phyloP scores from a whole-genome alignment of 2,888 invertebrate genomes.

The Imbricaverruca yamaguchii region DNA sequence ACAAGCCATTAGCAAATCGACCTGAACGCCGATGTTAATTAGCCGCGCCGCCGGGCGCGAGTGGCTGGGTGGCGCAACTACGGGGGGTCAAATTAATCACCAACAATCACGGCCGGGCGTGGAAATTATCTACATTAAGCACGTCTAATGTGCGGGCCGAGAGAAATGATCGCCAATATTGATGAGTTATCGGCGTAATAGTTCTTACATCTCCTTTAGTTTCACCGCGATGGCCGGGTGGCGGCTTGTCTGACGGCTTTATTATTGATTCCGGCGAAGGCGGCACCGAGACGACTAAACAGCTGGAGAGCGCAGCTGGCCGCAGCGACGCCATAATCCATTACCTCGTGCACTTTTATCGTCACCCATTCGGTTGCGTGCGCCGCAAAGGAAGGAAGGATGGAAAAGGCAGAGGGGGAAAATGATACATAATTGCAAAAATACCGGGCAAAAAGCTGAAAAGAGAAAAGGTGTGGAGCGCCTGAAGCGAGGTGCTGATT shows the following conservation, averaged over 20 bases:
- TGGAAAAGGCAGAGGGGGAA: not conserved
- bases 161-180: slow-evolving; percentile 19
- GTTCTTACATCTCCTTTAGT: slow-evolving; percentile 11
- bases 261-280: slow-evolving; percentile 6
- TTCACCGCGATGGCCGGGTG: not conserved
- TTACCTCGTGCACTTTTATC: not conserved
- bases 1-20: slow-evolving; percentile 21
- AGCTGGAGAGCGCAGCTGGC: not conserved
- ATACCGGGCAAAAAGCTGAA: not conserved
- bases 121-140: slow-evolving; percentile 19
- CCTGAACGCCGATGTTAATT: slow-evolving; percentile 7
- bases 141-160: slow-evolving; percentile 6
- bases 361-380: not conserved
- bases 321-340: not conserved
- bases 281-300: not conserved
- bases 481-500: no score
- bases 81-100: slow-evolving; percentile 19
- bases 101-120: slow-evolving; percentile 4
- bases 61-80: slow-evolving; percentile 3
- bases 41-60: not conserved
- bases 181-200: slow-evolving; percentile 14
- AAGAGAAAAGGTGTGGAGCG: not conserved
- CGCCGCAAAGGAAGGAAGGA: not conserved
- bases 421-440: not conserved
- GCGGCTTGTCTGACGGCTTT: not conserved